Evolutionary conservation across 2,113 vertebrate species (phyloP), one percentile per base, ranked within the genome.

Genomic region (Nymphicus hollandicus): DNA sequence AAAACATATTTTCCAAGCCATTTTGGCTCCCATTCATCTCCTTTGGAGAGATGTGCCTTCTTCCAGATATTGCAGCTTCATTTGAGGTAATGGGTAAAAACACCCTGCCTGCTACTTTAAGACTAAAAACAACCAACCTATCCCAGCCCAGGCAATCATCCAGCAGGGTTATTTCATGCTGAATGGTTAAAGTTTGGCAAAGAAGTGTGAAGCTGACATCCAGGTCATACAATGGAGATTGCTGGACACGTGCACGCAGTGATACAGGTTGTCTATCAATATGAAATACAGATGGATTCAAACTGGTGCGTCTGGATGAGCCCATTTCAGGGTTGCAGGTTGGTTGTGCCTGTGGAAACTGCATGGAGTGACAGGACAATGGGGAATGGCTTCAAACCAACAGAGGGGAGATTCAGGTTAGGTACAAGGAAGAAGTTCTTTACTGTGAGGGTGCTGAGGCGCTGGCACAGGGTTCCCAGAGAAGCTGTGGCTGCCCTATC

Each of bases 241-340:
- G 0, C 39, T 76, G 47, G 55, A 33, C 11, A 68, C 55, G 43
- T 0, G 1, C 27, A 25, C 0, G 0, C 0, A 2, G 4, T 27
- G 44, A 13, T 53, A 16, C 5, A 13, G 28, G 41, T 44, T 24
- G 74, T 68, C 18, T 80, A 65, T 5, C 47, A 35, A 6, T 61
- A 5, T 8, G 29, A 39, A 23, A 31, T 17, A 22, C 1, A n/a
- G 27, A 47, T 4, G 2, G 66, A 37, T 73, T 73, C 22, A 63
- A 35, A 55, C 20, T 28, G 9, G 4, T 1, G 22, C 53, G 41
- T 33, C 17, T 24, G 10, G 22, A 20, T 83, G 68, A 24, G 31
- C 60, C 11, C 9, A 23, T 33, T 81, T 46, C 12, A 20, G 49
- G 16, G 33, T 31, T 69, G 44, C 52, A 47, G 39, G 11, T n/a